These are phyloP conservation scores for Tigriopus californicus DNA, from an alignment of 2,888 invertebrate genomes.

Conservation along the genomic window DNA sequence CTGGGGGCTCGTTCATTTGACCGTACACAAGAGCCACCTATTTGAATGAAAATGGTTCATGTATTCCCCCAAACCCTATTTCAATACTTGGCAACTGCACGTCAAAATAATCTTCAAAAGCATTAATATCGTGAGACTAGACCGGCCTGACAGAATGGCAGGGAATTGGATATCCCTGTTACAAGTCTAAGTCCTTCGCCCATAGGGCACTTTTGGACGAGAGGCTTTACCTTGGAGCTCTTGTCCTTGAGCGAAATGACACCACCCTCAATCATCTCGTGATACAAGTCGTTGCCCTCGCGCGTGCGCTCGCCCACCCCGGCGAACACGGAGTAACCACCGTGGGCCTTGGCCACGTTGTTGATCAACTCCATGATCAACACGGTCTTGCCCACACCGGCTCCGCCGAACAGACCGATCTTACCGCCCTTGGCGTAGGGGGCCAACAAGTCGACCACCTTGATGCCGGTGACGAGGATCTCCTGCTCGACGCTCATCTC, in stretches of 20 bases:
- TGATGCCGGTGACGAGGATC: conserved; percentile 24
- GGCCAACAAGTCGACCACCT: conserved; percentile 24
- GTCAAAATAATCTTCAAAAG: too few species aligned
- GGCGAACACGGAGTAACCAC: conserved; percentile 24
- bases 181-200: too few species aligned
- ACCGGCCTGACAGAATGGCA: too few species aligned
- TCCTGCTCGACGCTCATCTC: conserved; percentile 22
- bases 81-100: too few species aligned
- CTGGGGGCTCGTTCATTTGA: conserved; percentile 26
- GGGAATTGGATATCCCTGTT: too few species aligned
- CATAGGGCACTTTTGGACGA: too few species aligned
- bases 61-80: too few species aligned
- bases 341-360: conserved; percentile 24
- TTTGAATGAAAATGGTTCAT: too few species aligned
- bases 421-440: conserved; percentile 25
- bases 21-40: conserved; percentile 24
- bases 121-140: too few species aligned
- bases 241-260: conserved; percentile 22
- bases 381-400: conserved; percentile 25
- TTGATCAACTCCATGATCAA: conserved; percentile 24
- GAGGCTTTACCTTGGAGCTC: conserved; percentile 21
- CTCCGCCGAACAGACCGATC: conserved; percentile 25
- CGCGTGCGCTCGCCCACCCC: conserved; percentile 25
- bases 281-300: conserved; percentile 25
- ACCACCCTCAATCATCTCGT: conserved; percentile 24